A percentile compares a stretch with the other conserved stretches of the same genome.
Conservation (phyloP, 2,113 vertebrate genomes). For the Pungitius pungitius region DNA sequence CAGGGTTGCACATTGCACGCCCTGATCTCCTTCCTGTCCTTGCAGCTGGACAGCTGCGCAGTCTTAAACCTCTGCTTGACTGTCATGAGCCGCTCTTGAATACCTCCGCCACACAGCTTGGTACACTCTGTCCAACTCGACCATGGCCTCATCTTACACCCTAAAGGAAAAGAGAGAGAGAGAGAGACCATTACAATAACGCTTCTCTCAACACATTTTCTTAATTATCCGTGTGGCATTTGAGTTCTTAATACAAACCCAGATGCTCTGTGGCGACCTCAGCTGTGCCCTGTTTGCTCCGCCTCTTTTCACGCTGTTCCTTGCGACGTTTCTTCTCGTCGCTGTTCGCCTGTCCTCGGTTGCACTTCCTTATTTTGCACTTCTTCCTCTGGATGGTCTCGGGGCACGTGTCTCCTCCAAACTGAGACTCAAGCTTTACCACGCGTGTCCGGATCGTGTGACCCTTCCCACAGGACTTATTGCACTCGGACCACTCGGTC, state of each 20-base stretch:
- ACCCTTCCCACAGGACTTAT: slow-evolving; percentile 97
- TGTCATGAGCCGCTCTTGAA: slow-evolving; percentile 95
- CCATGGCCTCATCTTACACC: slow-evolving; percentile 96
- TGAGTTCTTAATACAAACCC: slow-evolving; percentile 75
- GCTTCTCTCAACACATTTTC: not conserved
- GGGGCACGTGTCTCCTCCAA: slow-evolving; percentile 89
- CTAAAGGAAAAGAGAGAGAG: slow-evolving; percentile 65
- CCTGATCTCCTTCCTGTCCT: slow-evolving; percentile 97
- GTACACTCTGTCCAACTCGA: slow-evolving; percentile 96
- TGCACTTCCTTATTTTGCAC: slow-evolving; percentile 93
- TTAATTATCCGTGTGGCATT: not conserved
- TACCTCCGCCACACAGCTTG: slow-evolving; percentile 92
- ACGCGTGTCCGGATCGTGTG: slow-evolving; percentile 92
- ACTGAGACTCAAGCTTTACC: slow-evolving; percentile 93
- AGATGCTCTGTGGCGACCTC: slow-evolving; percentile 84
- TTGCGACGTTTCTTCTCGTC: slow-evolving; percentile 91
- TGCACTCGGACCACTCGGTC: slow-evolving; percentile 97
- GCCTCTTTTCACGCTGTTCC: slow-evolving; percentile 90
- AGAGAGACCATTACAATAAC: not conserved
- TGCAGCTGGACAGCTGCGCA: slow-evolving; percentile 93
- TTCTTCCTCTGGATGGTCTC: slow-evolving; percentile 93
- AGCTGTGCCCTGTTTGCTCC: slow-evolving; percentile 86
- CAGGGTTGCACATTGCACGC: slow-evolving; percentile 97
- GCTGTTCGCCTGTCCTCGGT: slow-evolving; percentile 82
- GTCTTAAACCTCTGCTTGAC: slow-evolving; percentile 95